phyloP scores from a whole-genome alignment of 2,888 invertebrate species.

The Melieria crassipennis region DNA sequence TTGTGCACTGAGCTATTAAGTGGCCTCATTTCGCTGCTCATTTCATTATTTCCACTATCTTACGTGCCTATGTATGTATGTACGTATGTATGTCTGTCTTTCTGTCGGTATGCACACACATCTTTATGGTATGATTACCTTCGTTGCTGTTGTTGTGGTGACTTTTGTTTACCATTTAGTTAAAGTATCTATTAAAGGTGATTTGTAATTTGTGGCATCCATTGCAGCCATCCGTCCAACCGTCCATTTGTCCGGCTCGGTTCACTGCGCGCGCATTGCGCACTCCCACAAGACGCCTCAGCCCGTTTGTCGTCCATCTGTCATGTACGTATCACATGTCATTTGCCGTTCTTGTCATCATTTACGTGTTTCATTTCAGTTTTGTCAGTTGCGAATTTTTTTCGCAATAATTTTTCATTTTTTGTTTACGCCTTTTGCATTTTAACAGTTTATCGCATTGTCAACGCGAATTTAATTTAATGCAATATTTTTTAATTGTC shows the following conservation, averaged over 20 bases:
- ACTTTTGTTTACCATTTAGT: conserved; percentile 13
- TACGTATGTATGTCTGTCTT: too few species aligned
- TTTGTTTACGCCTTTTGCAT: too few species aligned
- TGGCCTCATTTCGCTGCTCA: conserved; percentile 32
- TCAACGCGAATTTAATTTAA: background rate
- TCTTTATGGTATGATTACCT: background rate
- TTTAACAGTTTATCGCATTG: background rate
- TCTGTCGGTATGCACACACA: too few species aligned
- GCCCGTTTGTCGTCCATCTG: conserved; percentile 7
- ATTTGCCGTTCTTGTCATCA: conserved; percentile 31
- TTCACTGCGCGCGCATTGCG: background rate
- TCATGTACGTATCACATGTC: conserved; percentile 32
- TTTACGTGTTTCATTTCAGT: conserved; percentile 28
- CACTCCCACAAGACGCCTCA: background rate
- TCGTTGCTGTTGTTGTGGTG: background rate
- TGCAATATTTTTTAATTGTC: background rate
- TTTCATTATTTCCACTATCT: background rate
- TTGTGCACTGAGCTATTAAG: conserved; percentile 37
- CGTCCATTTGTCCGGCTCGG: background rate
- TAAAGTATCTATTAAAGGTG: conserved; percentile 22
- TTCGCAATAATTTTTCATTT: too few species aligned
- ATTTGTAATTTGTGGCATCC: conserved; percentile 34
- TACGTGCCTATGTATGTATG: too few species aligned
- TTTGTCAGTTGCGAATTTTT: background rate
- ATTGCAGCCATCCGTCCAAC: conserved; percentile 6